Evolutionary conservation across 1,140 invertebrate genomes (phyloP).

Genomic region (Cecropterus lyciades): DNA sequence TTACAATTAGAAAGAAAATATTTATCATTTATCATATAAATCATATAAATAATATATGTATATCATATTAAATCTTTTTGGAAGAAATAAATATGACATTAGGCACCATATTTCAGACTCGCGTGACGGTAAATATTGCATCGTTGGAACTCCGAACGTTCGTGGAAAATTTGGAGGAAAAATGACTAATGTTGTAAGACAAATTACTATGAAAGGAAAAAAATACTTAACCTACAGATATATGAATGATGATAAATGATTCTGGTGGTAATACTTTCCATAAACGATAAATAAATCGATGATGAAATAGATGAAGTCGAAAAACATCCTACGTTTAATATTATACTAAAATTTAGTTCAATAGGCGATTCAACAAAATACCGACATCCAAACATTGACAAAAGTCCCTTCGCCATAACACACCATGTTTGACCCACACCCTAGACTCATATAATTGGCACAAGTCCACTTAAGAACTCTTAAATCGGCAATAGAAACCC

Average conservation of each 20-base stretch:
- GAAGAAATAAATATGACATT: slow-evolving; percentile 1
- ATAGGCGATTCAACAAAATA: slow-evolving; percentile 4
- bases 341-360: slow-evolving; percentile 1
- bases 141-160: slow-evolving; percentile 13
- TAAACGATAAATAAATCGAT: too few species aligned
- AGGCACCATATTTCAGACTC: slow-evolving; percentile 2
- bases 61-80: background rate
- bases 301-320: background rate
- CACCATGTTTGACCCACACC: slow-evolving; percentile 27
- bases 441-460: slow-evolving; percentile 52
- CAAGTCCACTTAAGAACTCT: slow-evolving; percentile 54
- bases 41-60: too few species aligned
- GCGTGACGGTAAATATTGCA: slow-evolving; percentile 32
- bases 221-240: too few species aligned
- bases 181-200: slow-evolving; percentile 2
- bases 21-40: too few species aligned
- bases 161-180: slow-evolving; percentile 4
- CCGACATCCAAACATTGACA: slow-evolving; percentile 24
- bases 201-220: background rate
- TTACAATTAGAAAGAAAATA: too few species aligned
- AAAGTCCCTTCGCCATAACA: slow-evolving; percentile 10
- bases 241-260: too few species aligned
- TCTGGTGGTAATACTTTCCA: too few species aligned
- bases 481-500: slow-evolving; percentile 59
- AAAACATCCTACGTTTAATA: background rate